phyloP scores from a whole-genome alignment of 2,888 invertebrate species.

The Eledona agricola region DNA sequence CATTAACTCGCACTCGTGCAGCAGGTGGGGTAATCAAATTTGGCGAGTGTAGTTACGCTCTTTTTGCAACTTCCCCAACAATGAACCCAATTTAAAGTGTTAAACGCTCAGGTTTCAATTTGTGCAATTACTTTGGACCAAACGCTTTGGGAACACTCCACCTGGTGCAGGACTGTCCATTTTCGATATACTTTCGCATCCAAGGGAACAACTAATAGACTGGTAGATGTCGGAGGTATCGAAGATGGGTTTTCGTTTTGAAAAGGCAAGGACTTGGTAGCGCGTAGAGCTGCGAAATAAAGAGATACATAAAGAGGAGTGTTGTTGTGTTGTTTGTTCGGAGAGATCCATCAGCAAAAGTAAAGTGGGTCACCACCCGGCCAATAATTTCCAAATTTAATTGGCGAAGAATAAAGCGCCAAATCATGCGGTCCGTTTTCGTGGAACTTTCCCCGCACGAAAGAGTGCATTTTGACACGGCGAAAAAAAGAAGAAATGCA shows the following conservation, averaged over 20 bases:
- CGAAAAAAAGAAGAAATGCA: constrained; percentile 15
- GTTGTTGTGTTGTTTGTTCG: constrained; percentile 13
- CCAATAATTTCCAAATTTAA: constrained; percentile 53
- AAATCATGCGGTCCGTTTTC: constrained; percentile 39
- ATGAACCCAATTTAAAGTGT: too few species aligned
- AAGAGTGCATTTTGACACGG: constrained; percentile 28
- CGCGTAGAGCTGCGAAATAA: background rate
- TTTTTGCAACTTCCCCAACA: too few species aligned
- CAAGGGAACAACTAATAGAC: constrained; percentile 23
- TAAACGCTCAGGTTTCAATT: too few species aligned
- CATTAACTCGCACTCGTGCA: too few species aligned
- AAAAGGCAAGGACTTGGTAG: background rate
- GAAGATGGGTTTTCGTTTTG: constrained; percentile 9
- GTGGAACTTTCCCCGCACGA: constrained; percentile 33
- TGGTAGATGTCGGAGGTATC: constrained; percentile 26
- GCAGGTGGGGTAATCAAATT: too few species aligned
- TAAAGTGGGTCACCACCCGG: constrained; percentile 50
- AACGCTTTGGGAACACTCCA: too few species aligned
- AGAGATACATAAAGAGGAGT: constrained; percentile 18
- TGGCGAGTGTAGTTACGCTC: too few species aligned
- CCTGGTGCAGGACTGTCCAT: too few species aligned
- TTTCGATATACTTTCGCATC: too few species aligned
- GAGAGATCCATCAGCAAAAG: constrained; percentile 30
- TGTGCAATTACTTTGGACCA: too few species aligned
- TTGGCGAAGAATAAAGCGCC: constrained; percentile 46